Base-by-base conservation (phyloP, 1,140 invertebrate species). In the Aphelenchoides fujianensis region DNA sequence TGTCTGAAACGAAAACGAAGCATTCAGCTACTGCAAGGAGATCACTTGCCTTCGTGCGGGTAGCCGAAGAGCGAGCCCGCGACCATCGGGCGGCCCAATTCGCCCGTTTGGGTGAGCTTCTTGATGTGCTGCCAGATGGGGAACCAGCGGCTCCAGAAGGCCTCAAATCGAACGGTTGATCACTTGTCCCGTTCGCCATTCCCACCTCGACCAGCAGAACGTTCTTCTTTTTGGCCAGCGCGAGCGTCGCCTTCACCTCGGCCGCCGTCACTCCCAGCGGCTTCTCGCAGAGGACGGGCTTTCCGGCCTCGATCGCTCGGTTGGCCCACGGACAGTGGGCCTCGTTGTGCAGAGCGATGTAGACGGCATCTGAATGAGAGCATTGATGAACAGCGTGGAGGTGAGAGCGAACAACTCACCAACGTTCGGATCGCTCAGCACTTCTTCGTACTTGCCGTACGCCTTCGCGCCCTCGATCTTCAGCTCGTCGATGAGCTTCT, bases 141-240 rank as follows among this genome's bases (percentile, higher is more conserved):
- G 53, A 75, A 75, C 57, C 77, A 71, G n/a, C 77, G 67, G 28
- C 70, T 62, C 61, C 34, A 71, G n/a, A 27, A 19, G 19, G 19
- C 61, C 81, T n/a, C n/a, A n/a, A n/a, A n/a, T n/a, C n/a, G n/a
- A n/a, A n/a, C n/a, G n/a, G n/a, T n/a, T n/a, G n/a, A n/a, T n/a
- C n/a, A n/a, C n/a, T n/a, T n/a, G n/a, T n/a, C n/a, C n/a, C n/a
- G n/a, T n/a, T n/a, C n/a, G n/a, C n/a, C n/a, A n/a, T n/a, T n/a
- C n/a, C n/a, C n/a, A n/a, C n/a, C n/a, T 93, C 92, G 91, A 92
- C 92, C 0, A 93, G 82, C 80, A 93, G 92, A 0, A 91, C 79
- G 3, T 90, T 86, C 31, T 86, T 86, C 36, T 83, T 71, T 89
- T 79, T 79, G 1, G 86, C 85, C 30, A 77, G 70, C 37, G 78